phyloP scores from a whole-genome alignment of 2,888 invertebrate species.

The Stenurella melanura region DNA sequence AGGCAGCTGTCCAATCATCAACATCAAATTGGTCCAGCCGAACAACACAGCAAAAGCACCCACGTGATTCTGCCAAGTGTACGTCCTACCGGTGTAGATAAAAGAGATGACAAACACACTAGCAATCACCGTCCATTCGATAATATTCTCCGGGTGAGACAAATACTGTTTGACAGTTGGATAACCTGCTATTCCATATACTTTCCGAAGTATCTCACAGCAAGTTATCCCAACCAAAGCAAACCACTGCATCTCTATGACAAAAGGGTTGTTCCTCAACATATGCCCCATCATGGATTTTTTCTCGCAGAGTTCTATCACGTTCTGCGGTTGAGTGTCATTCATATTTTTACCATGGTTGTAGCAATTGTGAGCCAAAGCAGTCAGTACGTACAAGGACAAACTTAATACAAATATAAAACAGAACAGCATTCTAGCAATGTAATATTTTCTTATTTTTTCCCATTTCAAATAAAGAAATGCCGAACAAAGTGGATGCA shows the following conservation, averaged over 20 bases:
- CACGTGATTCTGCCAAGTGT: slow-evolving; percentile 90
- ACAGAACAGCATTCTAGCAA: slow-evolving; percentile 85
- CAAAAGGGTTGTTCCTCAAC: slow-evolving; percentile 83
- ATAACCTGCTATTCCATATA: slow-evolving; percentile 88
- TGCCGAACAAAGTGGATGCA: slow-evolving; percentile 91
- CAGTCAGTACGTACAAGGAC: slow-evolving; percentile 88
- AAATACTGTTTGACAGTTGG: slow-evolving; percentile 88
- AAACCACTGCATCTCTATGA: slow-evolving; percentile 91
- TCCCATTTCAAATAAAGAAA: slow-evolving; percentile 93
- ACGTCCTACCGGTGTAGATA: slow-evolving; percentile 84
- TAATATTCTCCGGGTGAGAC: slow-evolving; percentile 88
- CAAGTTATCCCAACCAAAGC: slow-evolving; percentile 85
- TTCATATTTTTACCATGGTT: slow-evolving; percentile 85
- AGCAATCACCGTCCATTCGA: slow-evolving; percentile 91
- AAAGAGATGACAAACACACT: slow-evolving; percentile 90
- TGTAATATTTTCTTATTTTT: slow-evolving; percentile 91
- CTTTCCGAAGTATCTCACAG: slow-evolving; percentile 86
- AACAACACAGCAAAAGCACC: slow-evolving; percentile 90
- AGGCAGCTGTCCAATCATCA: slow-evolving; percentile 92
- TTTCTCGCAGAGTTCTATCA: slow-evolving; percentile 85
- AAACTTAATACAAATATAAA: slow-evolving; percentile 87
- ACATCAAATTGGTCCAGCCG: slow-evolving; percentile 93
- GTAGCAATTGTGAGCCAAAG: slow-evolving; percentile 89
- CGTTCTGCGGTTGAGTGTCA: slow-evolving; percentile 80
- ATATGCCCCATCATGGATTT: slow-evolving; percentile 86